These are phyloP conservation scores for Oasisia sp. DNA, from an alignment of 2,888 invertebrate species.

Conservation along the genomic window DNA sequence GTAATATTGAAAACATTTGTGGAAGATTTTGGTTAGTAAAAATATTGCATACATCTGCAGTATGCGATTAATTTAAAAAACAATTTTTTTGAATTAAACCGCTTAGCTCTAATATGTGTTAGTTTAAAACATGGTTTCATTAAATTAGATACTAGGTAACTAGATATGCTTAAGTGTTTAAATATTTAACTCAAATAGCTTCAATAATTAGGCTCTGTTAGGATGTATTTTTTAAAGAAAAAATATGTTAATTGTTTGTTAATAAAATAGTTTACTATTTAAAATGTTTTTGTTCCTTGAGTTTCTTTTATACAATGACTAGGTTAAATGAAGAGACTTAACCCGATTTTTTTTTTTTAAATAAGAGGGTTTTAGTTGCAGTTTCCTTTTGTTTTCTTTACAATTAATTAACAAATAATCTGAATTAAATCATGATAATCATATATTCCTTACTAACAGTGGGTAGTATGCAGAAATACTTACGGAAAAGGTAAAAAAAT, in stretches of 20 bases:
- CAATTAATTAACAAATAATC: background rate
- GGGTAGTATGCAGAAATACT: background rate
- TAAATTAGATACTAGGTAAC: background rate
- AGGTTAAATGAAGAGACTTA: background rate
- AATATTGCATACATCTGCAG: no score
- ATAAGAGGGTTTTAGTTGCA: background rate
- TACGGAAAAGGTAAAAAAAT: background rate
- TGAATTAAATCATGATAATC: background rate
- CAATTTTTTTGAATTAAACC: no score
- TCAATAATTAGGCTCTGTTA: background rate
- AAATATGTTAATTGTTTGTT: background rate
- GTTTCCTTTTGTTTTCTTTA: background rate
- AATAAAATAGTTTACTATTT: background rate
- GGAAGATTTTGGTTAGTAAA: background rate
- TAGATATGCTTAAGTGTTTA: background rate
- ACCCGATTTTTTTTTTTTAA: background rate
- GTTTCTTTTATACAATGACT: background rate
- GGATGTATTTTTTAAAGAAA: background rate
- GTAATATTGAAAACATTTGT: background rate
- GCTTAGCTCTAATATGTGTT: no score
- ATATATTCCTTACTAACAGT: background rate
- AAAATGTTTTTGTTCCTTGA: background rate
- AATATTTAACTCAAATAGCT: background rate
- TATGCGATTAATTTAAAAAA: no score
- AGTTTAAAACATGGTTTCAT: background rate